These are phyloP conservation scores for Drosophila trapezifrons DNA, from an alignment of 1,140 invertebrate genomes.

Conservation along the genomic window DNA sequence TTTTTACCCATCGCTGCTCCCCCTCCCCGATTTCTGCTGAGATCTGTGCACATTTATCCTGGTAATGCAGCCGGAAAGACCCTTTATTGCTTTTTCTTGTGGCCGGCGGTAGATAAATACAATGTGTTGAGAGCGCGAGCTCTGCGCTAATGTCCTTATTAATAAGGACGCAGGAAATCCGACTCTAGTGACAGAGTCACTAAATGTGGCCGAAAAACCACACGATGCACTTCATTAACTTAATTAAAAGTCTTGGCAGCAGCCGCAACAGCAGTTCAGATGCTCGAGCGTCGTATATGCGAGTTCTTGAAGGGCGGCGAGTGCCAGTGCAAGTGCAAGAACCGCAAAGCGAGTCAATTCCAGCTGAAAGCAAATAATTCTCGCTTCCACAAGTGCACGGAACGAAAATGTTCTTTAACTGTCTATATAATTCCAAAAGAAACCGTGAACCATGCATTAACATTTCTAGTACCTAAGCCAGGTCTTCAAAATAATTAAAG, in stretches of 20 bases:
- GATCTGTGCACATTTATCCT: conserved; percentile 42
- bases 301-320: conserved; percentile 22
- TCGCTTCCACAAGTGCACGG: conserved; percentile 1
- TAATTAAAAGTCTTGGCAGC: conserved; percentile 72
- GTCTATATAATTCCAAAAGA: too few species aligned
- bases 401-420: too few species aligned
- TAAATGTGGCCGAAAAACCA: conserved; percentile 62
- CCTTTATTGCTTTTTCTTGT: conserved; percentile 50
- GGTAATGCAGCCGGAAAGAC: conserved; percentile 19
- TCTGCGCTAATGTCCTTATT: conserved; percentile 29
- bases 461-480: too few species aligned
- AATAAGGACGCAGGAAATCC: conserved; percentile 21
- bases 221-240: conserved; percentile 79
- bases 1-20: conserved; percentile 16
- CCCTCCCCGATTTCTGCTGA: too few species aligned
- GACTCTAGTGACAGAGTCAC: conserved; percentile 25
- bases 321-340: conserved; percentile 41
- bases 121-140: conserved; percentile 13
- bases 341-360: conserved; percentile 77
- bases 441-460: too few species aligned
- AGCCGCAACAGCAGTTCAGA: conserved; percentile 12
- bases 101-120: conserved; percentile 21
- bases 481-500: too few species aligned
- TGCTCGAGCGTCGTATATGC: conserved; percentile 19
- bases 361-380: conserved; percentile 69